Base-by-base conservation (phyloP, 2,888 invertebrate species). In the Aelia acuminata region DNA sequence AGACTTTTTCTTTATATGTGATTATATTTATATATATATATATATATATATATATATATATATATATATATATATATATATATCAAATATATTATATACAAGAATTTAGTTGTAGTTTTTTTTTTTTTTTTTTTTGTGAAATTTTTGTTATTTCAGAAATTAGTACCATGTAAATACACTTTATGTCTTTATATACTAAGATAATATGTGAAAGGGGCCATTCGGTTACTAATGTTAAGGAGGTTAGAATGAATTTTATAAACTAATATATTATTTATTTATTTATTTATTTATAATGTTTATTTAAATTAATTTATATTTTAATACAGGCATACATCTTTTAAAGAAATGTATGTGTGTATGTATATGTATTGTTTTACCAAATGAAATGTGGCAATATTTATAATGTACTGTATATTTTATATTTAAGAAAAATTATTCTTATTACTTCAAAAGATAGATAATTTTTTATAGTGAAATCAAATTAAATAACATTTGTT, bases 121-220 rank as follows among this genome's bases (percentile, higher is more conserved):
- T 35, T 26, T 39, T 87, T 47, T 87, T 43, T 35, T 26, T n/a
- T 87, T 87, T 70, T 57, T 43, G 26, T 57, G 57, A 43, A 43
- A 57, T 70, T 22, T 80, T 80, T 87, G 87, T 70, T 87, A 57
- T n/a, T 35, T 75, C 47, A 87, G 43, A 86, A 47, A 43, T 11
- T 85, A 85, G 35, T 50, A 85, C 31, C 35, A 87, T 87, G 87
- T 87, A 87, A 75, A 87, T 87, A 87, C 87, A 87, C 87, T 53
- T 39, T 57, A 53, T 5, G 87, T 87, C 75, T 57, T 87, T 26
- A 47, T 63, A 57, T 26, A 39, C 15, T 87, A 57, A 75, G 43
- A 63, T 53, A 39, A 86, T 48, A 63, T 47, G 47, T 43, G 75
- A 75, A 87, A 57, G 87, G 87, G 87, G 87, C 87, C 75, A 87